Conservation (phyloP, 2,888 invertebrate species). For the Amblyjoppa fuscipennis region DNA sequence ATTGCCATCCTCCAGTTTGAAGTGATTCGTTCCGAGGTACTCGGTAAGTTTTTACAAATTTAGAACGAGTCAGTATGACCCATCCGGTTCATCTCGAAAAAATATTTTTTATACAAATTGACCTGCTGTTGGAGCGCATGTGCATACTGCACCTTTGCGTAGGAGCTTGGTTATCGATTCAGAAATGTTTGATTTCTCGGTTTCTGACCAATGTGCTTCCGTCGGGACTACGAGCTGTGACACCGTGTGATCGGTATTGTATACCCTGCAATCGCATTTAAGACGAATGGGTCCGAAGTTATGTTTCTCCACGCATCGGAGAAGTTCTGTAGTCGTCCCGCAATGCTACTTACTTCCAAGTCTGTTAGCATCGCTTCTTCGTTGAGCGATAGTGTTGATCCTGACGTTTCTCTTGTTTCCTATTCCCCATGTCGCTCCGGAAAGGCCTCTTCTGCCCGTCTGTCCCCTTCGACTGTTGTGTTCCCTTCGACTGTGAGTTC, state of each 20-base stretch:
- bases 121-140: too few relatives aligned
- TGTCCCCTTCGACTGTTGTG: not conserved
- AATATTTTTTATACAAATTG: too few relatives aligned
- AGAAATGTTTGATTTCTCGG: too few relatives aligned
- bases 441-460: conserved; percentile 9
- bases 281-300: not conserved
- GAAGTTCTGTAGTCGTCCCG: conserved; percentile 4
- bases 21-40: too few relatives aligned
- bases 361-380: not conserved
- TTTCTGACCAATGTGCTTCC: too few relatives aligned
- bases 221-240: too few relatives aligned
- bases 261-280: not conserved
- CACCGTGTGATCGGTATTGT: not conserved
- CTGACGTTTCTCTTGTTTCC: not conserved
- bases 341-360: not conserved
- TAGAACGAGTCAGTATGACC: too few relatives aligned
- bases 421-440: not conserved
- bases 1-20: too few relatives aligned
- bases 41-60: too few relatives aligned
- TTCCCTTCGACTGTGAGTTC: not conserved
- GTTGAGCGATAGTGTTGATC: not conserved
- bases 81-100: too few relatives aligned
- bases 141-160: too few relatives aligned
- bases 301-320: not conserved
- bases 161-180: too few relatives aligned